Evolutionary conservation across 2,797 vertebrate species (phyloP), one percentile per base, ranked within the genome.

Genomic region (Huso huso): DNA sequence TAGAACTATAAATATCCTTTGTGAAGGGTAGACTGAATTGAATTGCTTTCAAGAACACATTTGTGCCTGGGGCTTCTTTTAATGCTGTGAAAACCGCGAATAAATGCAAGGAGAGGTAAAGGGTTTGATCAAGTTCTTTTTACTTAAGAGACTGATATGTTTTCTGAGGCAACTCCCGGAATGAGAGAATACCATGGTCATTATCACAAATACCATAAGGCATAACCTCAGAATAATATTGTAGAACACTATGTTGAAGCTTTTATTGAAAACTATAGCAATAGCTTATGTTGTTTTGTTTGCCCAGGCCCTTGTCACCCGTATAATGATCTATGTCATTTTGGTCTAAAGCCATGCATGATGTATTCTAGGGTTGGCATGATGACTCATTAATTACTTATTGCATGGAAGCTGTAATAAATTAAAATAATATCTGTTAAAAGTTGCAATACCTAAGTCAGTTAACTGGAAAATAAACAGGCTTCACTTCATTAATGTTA

Each of bases 241-340:
- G 12, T 11, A 58, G 12, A 11, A 7, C 12, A 12, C 55, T 11
- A 12, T 58, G 6, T 10, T 13, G 6, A 6, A 37, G 23, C 12
- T 58, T 58, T 58, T 48, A 13, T 59, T 58, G 9, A 48, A 58
- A 59, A 15, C 37, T 48, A 66, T 49, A 49, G 8, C 10, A 58
- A 51, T 48, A 52, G 13, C 4, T 59, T 10, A 48, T 57, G 8
- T 6, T 12, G 55, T 13, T 48, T 58, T 66, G 48, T 4, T 66
- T 49, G 49, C 65, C 65, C 55, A 59, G 49, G 65, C 65, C 67
- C 78, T 78, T 74, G 72, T 81, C 79, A 79, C 74, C 65, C 78
- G 74, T 67, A 75, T 57, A 78, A 70, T 78, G 74, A 72, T 73
- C 77, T 77, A 58, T 59, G 70, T 80, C 76, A 77, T 76, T 77